Conservation (phyloP, 2,797 vertebrate genomes). For the Mareca penelope region DNA sequence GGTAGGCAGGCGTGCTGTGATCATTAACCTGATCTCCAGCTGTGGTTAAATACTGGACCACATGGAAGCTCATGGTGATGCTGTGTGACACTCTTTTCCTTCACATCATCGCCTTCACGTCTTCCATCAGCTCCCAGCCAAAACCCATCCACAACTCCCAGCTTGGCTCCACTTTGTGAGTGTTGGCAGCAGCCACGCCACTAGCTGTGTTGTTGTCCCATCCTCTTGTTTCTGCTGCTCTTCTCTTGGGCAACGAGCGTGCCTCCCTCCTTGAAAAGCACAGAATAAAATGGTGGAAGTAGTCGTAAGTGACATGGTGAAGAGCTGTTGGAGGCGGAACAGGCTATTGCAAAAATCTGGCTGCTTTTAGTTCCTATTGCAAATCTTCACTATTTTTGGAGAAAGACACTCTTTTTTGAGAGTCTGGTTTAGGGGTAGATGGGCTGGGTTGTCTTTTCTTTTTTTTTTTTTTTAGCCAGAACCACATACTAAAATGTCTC, state of each 20-base stretch:
- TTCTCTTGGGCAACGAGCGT: not conserved
- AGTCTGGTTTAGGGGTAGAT: not conserved
- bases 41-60: not conserved
- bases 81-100: not conserved
- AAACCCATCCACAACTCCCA: not conserved
- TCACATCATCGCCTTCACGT: not conserved
- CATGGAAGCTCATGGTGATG: not conserved
- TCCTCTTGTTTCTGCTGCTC: not conserved
- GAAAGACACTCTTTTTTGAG: not conserved
- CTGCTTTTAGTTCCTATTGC: not conserved
- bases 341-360: accelerated
- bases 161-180: accelerated
- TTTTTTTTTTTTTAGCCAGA: not conserved
- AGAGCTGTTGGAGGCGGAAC: not conserved
- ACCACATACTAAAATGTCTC: not conserved
- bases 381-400: not conserved
- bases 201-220: accelerated
- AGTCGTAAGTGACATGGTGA: not conserved
- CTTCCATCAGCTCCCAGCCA: not conserved
- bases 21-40: not conserved
- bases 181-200: accelerated
- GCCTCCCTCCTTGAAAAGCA: not conserved
- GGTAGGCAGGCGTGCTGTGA: not conserved
- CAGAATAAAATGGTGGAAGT: not conserved
- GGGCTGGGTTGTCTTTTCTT: too few species aligned